phyloP scores from a whole-genome alignment of 1,140 invertebrate genomes.

The Aleiodes sp. region DNA sequence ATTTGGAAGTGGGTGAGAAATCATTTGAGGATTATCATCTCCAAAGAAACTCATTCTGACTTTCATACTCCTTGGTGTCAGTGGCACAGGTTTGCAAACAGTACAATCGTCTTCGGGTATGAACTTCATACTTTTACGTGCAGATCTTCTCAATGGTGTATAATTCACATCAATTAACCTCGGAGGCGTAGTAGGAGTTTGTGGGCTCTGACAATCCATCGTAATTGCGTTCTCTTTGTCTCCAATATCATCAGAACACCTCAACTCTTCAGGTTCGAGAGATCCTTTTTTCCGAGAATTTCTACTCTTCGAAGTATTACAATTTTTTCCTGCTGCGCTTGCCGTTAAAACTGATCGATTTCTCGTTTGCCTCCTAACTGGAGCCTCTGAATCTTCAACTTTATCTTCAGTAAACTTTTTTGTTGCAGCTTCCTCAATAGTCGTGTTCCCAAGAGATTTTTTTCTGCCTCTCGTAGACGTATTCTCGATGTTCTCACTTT shows the following conservation, averaged over 20 bases:
- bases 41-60: conserved; percentile 33
- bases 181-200: neutral
- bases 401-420: neutral
- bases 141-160: conserved; percentile 33
- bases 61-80: conserved; percentile 38
- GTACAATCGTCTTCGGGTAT: conserved; percentile 37
- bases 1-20: neutral
- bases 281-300: neutral
- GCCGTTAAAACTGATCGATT: conserved; percentile 33
- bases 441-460: no score
- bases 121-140: conserved; percentile 43
- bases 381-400: neutral
- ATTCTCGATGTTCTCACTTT: no score
- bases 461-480: no score
- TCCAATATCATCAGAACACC: neutral
- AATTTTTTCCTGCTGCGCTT: neutral
- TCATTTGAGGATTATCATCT: neutral
- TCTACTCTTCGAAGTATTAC: neutral
- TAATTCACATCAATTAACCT: neutral
- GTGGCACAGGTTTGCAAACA: conserved; percentile 37
- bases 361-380: conserved; percentile 29
- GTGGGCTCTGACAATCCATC: neutral
- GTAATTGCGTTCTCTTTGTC: neutral
- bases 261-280: neutral
- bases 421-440: neutral